Evolutionary conservation across 1,140 invertebrate species (phyloP).

Genomic region (Luehdorfia chinensis): DNA sequence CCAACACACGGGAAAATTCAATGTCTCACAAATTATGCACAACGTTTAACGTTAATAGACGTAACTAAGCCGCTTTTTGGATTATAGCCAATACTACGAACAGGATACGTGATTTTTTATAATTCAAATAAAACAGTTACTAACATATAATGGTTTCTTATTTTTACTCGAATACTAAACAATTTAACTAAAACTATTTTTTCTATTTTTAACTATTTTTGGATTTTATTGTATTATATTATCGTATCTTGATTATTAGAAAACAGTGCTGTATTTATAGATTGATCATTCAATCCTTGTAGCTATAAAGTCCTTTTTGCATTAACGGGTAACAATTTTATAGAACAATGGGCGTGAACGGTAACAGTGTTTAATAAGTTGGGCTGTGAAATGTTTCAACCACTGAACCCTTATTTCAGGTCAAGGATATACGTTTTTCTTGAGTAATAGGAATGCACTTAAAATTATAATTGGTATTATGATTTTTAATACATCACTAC

Average conservation of each 20-base stretch:
- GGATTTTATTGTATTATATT: slow-evolving; percentile 7
- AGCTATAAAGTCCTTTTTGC: not conserved
- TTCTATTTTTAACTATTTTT: too few species aligned
- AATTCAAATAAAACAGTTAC: too few species aligned
- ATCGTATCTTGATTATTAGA: slow-evolving; percentile 7
- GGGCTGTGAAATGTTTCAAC: slow-evolving; percentile 6
- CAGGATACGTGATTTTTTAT: too few species aligned
- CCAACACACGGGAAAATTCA: too few species aligned
- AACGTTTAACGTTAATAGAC: slow-evolving; percentile 9
- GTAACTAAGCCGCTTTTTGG: slow-evolving; percentile 6
- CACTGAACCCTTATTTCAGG: slow-evolving; percentile 3
- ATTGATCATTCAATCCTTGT: not conserved
- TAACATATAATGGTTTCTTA: too few species aligned
- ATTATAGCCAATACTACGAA: slow-evolving; percentile 3
- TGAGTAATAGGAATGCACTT: not conserved
- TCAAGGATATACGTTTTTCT: slow-evolving; percentile 3
- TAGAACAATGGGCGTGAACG: slow-evolving; percentile 2
- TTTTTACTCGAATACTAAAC: too few species aligned
- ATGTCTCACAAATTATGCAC: not conserved
- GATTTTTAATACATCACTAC: too few species aligned
- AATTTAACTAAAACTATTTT: too few species aligned
- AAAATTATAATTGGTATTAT: not conserved
- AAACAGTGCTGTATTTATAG: not conserved
- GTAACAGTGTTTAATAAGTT: slow-evolving; percentile 10
- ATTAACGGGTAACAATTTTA: slow-evolving; percentile 4